Evolutionary conservation across 1,140 invertebrate genomes (phyloP).

Genomic region (Antheraea pernyi): DNA sequence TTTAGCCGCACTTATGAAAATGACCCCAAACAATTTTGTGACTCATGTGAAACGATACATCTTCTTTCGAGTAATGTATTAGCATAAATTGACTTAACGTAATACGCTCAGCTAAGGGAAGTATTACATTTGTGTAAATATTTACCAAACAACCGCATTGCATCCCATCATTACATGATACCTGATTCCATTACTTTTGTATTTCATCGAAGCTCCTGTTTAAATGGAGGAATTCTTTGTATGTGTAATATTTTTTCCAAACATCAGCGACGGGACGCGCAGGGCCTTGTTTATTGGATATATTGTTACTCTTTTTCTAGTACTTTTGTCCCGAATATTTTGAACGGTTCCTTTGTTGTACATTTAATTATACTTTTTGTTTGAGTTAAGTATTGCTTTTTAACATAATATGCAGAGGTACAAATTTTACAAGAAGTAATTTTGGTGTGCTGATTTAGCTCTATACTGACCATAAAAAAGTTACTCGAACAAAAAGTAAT

Average conservation of each 20-base stretch:
- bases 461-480: too few relatives aligned
- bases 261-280: slow-evolving; percentile 17
- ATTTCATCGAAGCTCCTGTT: background rate
- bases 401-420: too few relatives aligned
- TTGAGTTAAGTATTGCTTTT: background rate
- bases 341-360: slow-evolving; percentile 4
- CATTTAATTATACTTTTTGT: slow-evolving; percentile 12
- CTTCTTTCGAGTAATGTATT: slow-evolving; percentile 25
- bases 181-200: background rate
- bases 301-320: slow-evolving; percentile 17
- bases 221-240: slow-evolving; percentile 14
- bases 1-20: slow-evolving; percentile 9
- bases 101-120: slow-evolving; percentile 30
- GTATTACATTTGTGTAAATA: slow-evolving; percentile 42
- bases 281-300: slow-evolving; percentile 26
- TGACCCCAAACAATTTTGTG: slow-evolving; percentile 19
- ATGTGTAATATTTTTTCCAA: slow-evolving; percentile 27
- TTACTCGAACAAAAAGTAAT: too few relatives aligned
- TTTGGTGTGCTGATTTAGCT: too few relatives aligned
- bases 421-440: too few relatives aligned
- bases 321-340: slow-evolving; percentile 12
- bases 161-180: background rate
- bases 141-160: slow-evolving; percentile 29
- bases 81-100: slow-evolving; percentile 42
- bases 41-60: slow-evolving; percentile 19